Conservation (phyloP, 2,113 vertebrate genomes). For the Peromyscus californicus region DNA sequence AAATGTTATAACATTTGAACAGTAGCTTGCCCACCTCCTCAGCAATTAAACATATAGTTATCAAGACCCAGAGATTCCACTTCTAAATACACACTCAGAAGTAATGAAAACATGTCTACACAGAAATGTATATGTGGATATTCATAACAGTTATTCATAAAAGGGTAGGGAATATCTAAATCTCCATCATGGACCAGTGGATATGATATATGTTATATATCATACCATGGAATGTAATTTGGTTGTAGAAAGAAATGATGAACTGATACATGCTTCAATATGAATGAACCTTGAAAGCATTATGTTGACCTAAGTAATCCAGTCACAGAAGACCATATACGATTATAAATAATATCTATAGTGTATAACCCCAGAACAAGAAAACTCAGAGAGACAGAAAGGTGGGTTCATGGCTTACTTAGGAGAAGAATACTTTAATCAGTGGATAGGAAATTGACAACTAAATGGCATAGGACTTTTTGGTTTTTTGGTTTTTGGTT, state of each 20-base stretch:
- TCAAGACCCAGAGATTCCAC: neutral
- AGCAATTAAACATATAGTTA: neutral
- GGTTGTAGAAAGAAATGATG: neutral
- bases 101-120: neutral
- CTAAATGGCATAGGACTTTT: neutral
- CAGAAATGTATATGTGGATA: neutral
- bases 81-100: neutral
- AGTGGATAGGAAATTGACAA: neutral
- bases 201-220: neutral
- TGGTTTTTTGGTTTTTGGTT: too few relatives aligned
- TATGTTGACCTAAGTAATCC: neutral
- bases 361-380: neutral
- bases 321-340: neutral
- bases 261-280: neutral
- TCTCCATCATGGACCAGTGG: neutral
- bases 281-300: neutral
- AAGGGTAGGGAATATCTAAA: neutral
- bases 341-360: neutral
- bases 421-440: neutral
- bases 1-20: neutral
- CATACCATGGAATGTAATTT: conserved; percentile 23
- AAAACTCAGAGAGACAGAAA: conserved; percentile 19
- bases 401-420: neutral
- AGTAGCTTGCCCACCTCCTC: neutral
- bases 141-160: neutral